Percentiles rank a stretch among this genome's conserved stretches.
phyloP scores from a whole-genome alignment of 1,140 invertebrate species.

The Sycophila sp. region DNA sequence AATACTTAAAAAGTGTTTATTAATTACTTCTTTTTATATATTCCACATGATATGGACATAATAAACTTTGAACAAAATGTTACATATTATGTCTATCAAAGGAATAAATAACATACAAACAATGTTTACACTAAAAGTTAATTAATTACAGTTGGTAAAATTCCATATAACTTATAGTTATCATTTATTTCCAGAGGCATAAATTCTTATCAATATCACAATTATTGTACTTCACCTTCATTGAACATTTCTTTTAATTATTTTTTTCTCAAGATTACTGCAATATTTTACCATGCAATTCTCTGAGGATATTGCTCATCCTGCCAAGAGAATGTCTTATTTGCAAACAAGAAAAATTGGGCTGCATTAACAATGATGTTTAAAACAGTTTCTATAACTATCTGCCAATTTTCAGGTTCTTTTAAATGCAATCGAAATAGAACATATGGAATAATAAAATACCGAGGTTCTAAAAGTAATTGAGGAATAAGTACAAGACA shows the following conservation, averaged over 20 bases:
- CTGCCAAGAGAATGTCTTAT: conserved; percentile 85
- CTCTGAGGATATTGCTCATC: conserved; percentile 81
- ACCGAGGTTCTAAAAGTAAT: conserved; percentile 89
- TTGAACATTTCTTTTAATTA: no score
- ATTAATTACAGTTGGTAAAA: no score
- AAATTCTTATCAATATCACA: no score
- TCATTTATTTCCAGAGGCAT: no score
- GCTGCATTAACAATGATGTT: conserved; percentile 78
- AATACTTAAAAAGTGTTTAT: conserved; percentile 16
- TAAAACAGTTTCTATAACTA: conserved; percentile 77
- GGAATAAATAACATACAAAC: no score
- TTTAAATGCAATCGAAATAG: conserved; percentile 80
- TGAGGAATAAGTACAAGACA: conserved; percentile 80
- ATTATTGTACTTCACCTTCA: no score
- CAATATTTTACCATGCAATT: conserved; percentile 95
- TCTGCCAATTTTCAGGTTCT: conserved; percentile 64
- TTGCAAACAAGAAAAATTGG: conserved; percentile 86
- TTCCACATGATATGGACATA: no score
- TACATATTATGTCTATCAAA: no score
- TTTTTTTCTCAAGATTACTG: no score
- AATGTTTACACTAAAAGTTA: no score
- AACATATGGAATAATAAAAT: conserved; percentile 93
- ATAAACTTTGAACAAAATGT: no score
- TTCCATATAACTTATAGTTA: no score
- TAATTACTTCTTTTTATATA: neutral